Evolutionary conservation across 2,888 invertebrate genomes (phyloP), one percentile per base, ranked within the genome.

Genomic region (Cerceris ruficornis): DNA sequence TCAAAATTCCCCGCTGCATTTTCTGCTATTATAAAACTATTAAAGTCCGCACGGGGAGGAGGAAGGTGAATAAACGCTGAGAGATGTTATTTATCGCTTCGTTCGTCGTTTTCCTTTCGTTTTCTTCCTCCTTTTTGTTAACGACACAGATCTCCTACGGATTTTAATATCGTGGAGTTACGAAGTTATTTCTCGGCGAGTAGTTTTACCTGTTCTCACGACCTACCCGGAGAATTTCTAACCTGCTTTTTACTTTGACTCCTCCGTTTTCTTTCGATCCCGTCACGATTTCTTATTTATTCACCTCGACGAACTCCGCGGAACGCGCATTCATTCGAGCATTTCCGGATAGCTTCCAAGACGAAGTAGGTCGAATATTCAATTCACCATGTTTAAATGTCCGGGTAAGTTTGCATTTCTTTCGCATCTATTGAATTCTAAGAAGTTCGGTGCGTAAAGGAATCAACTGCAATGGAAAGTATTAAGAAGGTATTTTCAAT

Each of bases 291-390:
- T 69, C 68, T 69, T 74, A 69, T 74, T 74, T 74, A 74, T 68
- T 43, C 74, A 54, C 42, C 61, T 57, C 50, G 62, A 14, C 67
- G 42, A 52, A 28, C 39, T 14, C 61, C 46, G 68, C 42, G 67
- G 61, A 58, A 62, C 61, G 52, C 13, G 61, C 62, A 75, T 66
- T 71, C 59, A 69, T 71, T 61, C 55, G 39, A 42, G 69, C 71
- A 58, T 50, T 75, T 52, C 13, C 69, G 64, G 79, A 39, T 46
- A 65, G 17, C 66, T 59, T 55, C 52, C 41, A 13, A 50, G 14
- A 49, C 55, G 65, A 77, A 67, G 52, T 69, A 60, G 49, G 77
- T 69, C 73, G 65, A 80, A 82, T 77, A 75, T 80, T 77, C 77
- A 75, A 70, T 61, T 71, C 13, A 64, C 41, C 62, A 69, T 74